phyloP scores from a whole-genome alignment of 2,888 invertebrate species.

The Nomada ruficornis region DNA sequence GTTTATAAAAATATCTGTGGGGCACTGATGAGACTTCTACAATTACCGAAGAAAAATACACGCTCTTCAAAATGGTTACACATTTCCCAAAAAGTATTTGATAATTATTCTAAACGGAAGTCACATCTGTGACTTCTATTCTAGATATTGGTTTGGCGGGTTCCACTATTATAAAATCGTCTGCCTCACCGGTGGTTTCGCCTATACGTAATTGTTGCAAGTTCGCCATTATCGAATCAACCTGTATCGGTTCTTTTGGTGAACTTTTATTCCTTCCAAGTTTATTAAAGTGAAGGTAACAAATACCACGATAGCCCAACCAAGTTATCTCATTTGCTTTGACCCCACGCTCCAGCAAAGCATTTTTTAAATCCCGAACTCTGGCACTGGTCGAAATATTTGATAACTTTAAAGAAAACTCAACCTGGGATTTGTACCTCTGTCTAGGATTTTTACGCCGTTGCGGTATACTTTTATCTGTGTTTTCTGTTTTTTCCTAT shows the following conservation, averaged over 20 bases:
- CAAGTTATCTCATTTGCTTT: conserved; percentile 92
- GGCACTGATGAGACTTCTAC: conserved; percentile 4
- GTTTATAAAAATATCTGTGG: conserved; percentile 32
- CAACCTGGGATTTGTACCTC: conserved; percentile 84
- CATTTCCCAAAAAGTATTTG: conserved; percentile 7
- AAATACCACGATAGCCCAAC: conserved; percentile 87
- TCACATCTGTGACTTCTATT: conserved; percentile 85
- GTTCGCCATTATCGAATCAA: conserved; percentile 85
- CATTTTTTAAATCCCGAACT: conserved; percentile 91
- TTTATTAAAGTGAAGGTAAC: conserved; percentile 91
- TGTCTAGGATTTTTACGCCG: conserved; percentile 73
- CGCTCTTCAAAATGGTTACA: conserved; percentile 7
- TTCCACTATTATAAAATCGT: conserved; percentile 80
- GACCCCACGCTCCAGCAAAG: conserved; percentile 90
- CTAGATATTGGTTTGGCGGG: conserved; percentile 85
- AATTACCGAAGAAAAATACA: conserved; percentile 11
- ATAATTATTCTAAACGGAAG: conserved; percentile 81
- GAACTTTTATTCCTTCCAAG: conserved; percentile 76
- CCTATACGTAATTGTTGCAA: conserved; percentile 84
- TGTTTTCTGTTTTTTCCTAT: conserved; percentile 85
- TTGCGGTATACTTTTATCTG: conserved; percentile 69
- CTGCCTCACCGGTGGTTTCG: conserved; percentile 47
- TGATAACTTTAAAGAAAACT: conserved; percentile 88
- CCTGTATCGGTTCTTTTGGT: conserved; percentile 80
- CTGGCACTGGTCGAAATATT: conserved; percentile 90